phyloP scores from a whole-genome alignment of 1,140 invertebrate species.

The Gryllus bimaculatus region DNA sequence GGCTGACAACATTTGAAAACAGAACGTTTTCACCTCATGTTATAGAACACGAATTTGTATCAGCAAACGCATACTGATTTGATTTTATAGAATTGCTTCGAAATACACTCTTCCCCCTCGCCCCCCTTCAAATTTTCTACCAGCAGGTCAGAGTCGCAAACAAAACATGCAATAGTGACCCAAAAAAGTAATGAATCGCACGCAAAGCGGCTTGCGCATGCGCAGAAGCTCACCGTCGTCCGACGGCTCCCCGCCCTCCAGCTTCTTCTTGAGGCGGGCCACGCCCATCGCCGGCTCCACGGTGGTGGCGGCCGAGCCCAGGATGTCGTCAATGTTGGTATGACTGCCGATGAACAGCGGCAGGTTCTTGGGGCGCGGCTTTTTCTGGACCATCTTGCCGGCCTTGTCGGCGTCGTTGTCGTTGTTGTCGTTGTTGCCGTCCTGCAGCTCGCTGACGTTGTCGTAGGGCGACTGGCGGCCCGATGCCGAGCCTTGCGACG shows the following conservation, averaged over 20 bases:
- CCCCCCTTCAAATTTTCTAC: no score
- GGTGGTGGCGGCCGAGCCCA: conserved; percentile 40
- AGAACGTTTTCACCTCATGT: no score
- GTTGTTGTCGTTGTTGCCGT: background rate
- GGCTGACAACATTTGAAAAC: no score
- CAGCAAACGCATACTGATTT: no score
- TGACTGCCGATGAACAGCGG: conserved; percentile 63
- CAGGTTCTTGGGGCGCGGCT: conserved; percentile 30
- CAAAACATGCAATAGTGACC: no score
- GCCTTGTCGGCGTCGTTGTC: background rate
- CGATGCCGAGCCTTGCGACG: conserved; percentile 28
- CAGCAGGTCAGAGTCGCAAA: no score
- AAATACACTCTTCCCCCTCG: no score
- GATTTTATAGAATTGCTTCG: no score
- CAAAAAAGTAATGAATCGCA: no score
- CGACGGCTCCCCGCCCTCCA: background rate
- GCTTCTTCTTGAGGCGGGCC: conserved; percentile 9
- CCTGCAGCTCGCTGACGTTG: conserved; percentile 38
- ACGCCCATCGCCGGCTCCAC: conserved; percentile 15
- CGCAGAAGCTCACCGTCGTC: background rate
- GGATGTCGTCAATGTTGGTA: conserved; percentile 73
- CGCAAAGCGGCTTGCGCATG: no score
- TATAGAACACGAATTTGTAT: no score
- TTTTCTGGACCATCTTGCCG: conserved; percentile 21
- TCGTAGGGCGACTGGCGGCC: conserved; percentile 56